Evolutionary conservation across 2,888 invertebrate genomes (phyloP).

Genomic region (Dolomedes plantarius): DNA sequence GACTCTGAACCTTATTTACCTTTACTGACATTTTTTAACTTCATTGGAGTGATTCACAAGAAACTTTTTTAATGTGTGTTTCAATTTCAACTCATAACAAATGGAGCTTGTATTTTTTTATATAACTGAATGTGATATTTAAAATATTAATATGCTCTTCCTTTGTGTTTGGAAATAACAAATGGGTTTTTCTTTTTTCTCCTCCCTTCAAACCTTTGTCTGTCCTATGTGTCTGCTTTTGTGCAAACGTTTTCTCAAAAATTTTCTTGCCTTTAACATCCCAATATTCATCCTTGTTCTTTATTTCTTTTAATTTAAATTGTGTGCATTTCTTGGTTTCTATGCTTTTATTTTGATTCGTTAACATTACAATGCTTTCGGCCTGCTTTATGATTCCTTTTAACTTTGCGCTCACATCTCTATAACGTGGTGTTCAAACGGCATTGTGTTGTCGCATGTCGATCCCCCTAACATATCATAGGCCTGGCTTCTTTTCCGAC

Average conservation of each 20-base stretch:
- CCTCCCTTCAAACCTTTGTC: not conserved
- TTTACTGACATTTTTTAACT: too few species aligned
- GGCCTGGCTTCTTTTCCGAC: slow-evolving; percentile 38
- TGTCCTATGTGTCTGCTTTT: slow-evolving; percentile 17
- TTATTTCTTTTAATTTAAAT: not conserved
- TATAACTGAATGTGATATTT: not conserved
- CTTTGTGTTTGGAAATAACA: slow-evolving; percentile 27
- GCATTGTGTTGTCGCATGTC: slow-evolving; percentile 12
- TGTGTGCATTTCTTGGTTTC: not conserved
- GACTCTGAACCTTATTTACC: too few species aligned
- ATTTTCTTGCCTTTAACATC: not conserved
- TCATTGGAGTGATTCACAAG: too few species aligned
- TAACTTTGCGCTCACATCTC: not conserved
- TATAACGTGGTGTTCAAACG: not conserved
- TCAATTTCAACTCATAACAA: not conserved
- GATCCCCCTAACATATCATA: slow-evolving; percentile 17
- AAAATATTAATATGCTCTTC: slow-evolving; percentile 20
- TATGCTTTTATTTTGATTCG: not conserved
- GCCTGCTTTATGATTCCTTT: slow-evolving; percentile 26
- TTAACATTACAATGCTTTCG: not conserved
- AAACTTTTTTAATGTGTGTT: too few species aligned
- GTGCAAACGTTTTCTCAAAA: not conserved
- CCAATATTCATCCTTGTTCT: not conserved
- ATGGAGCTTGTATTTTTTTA: not conserved
- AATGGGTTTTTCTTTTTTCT: slow-evolving; percentile 36